phyloP scores from a whole-genome alignment of 2,888 invertebrate genomes.

The Cataglyphis rosenhaueri region DNA sequence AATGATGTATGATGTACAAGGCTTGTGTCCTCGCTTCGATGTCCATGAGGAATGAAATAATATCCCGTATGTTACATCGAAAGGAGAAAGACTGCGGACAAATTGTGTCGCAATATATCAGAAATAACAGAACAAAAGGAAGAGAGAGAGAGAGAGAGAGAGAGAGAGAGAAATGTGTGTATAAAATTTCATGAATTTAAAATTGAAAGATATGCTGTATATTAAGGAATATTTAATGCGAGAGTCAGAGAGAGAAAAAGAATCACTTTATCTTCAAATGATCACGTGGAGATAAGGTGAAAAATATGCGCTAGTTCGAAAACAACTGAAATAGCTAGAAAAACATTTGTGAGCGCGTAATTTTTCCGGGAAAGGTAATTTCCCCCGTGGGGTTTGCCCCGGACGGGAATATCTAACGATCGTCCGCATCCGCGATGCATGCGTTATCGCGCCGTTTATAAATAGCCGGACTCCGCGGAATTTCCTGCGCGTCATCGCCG shows the following conservation, averaged over 20 bases:
- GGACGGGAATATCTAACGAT: slow-evolving; percentile 46
- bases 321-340: not conserved
- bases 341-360: not conserved
- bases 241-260: not conserved
- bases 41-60: slow-evolving; percentile 34
- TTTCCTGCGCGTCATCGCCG: slow-evolving; percentile 74
- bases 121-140: not conserved
- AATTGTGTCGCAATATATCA: not conserved
- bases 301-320: not conserved
- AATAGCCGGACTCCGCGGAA: slow-evolving; percentile 70
- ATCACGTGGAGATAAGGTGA: not conserved
- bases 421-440: slow-evolving; percentile 61
- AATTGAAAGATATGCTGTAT: not conserved
- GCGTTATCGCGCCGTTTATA: slow-evolving; percentile 68
- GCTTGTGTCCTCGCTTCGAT: slow-evolving; percentile 27
- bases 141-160: too few relatives aligned
- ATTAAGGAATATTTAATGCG: not conserved
- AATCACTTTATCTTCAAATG: not conserved
- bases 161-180: too few relatives aligned
- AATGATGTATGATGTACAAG: slow-evolving; percentile 30
- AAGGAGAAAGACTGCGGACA: slow-evolving; percentile 12
- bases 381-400: not conserved
- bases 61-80: not conserved
- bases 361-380: slow-evolving; percentile 33
- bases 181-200: slow-evolving; percentile 21